Percentiles rank a stretch among this genome's conserved stretches.
phyloP scores from a whole-genome alignment of 2,888 invertebrate genomes.

The Dolomedes plantarius region DNA sequence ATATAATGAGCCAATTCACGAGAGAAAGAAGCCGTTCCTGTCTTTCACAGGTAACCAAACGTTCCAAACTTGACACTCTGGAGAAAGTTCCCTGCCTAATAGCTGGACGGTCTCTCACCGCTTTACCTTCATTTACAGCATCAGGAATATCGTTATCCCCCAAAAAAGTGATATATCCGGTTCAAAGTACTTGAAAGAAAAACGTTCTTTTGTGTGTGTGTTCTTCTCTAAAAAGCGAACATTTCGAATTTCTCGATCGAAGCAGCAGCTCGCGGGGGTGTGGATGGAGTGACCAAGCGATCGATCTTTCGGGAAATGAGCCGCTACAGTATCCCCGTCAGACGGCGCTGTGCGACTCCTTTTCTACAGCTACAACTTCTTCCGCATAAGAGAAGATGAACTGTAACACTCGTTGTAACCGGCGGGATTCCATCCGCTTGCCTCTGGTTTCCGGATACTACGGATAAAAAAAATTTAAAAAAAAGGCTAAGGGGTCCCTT shows the following conservation, averaged over 20 bases:
- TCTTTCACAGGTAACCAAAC: background rate
- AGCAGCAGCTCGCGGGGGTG: conserved; percentile 2
- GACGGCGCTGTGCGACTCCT: conserved; percentile 52
- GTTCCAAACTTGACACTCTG: background rate
- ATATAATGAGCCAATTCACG: too few relatives aligned
- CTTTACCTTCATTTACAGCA: background rate
- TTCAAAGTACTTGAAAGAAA: background rate
- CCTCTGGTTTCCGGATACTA: conserved; percentile 26
- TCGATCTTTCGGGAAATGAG: conserved; percentile 51
- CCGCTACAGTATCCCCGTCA: conserved; percentile 64
- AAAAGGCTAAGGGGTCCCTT: background rate
- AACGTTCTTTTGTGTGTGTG: background rate
- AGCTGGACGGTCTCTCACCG: background rate
- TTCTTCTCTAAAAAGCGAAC: conserved; percentile 21
- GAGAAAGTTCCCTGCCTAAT: background rate
- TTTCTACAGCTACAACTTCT: conserved; percentile 68
- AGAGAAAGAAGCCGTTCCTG: too few relatives aligned
- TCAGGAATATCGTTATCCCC: background rate
- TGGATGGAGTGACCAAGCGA: conserved; percentile 15
- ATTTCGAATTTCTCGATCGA: conserved; percentile 57
- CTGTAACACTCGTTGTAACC: conserved; percentile 20
- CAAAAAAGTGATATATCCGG: background rate
- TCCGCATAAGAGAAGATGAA: conserved; percentile 66
- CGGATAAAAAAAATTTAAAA: conserved; percentile 7
- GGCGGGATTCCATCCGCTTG: conserved; percentile 19